Percentiles rank a stretch among this genome's conserved stretches.
Evolutionary conservation across 2,797 vertebrate genomes (phyloP).

Genomic region (Hozukius guyotensis): DNA sequence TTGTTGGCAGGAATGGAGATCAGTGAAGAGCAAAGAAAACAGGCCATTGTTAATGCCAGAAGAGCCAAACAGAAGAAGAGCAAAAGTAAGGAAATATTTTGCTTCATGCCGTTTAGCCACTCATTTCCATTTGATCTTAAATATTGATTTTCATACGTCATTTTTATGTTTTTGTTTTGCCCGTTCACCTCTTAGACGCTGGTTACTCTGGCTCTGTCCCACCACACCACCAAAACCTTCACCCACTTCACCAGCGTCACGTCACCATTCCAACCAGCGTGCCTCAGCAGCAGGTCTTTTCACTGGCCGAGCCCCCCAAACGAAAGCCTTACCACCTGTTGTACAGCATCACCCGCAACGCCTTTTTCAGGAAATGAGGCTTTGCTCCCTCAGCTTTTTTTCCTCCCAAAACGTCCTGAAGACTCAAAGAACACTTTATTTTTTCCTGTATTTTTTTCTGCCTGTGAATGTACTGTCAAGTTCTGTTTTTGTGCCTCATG

Average conservation of each 20-base stretch:
- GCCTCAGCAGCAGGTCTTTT: slow-evolving; percentile 96
- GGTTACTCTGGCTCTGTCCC: slow-evolving; percentile 85
- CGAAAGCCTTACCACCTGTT: slow-evolving; percentile 92
- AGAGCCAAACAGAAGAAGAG: slow-evolving; percentile 93
- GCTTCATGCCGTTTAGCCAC: not conserved
- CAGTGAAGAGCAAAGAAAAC: slow-evolving; percentile 93
- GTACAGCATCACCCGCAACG: slow-evolving; percentile 89
- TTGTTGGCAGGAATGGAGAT: slow-evolving; percentile 92
- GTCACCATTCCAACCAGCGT: slow-evolving; percentile 95
- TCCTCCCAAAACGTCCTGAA: slow-evolving; percentile 53
- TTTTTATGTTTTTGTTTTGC: not conserved
- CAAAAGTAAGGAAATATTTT: slow-evolving; percentile 84
- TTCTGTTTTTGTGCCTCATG: slow-evolving; percentile 47
- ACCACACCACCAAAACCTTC: slow-evolving; percentile 90
- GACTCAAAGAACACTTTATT: slow-evolving; percentile 59
- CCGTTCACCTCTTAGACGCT: slow-evolving; percentile 70
- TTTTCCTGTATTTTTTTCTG: slow-evolving; percentile 28
- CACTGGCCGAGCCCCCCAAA: slow-evolving; percentile 95
- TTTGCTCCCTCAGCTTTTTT: not conserved
- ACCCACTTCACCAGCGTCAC: slow-evolving; percentile 95
- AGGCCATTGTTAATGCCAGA: slow-evolving; percentile 93
- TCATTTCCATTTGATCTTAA: not conserved
- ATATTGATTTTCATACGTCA: not conserved
- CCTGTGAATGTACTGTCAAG: slow-evolving; percentile 51
- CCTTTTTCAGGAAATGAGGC: slow-evolving; percentile 92